Evolutionary conservation across 2,888 invertebrate species (phyloP), one percentile per base, ranked within the genome.

Genomic region (Graphium colonna): DNA sequence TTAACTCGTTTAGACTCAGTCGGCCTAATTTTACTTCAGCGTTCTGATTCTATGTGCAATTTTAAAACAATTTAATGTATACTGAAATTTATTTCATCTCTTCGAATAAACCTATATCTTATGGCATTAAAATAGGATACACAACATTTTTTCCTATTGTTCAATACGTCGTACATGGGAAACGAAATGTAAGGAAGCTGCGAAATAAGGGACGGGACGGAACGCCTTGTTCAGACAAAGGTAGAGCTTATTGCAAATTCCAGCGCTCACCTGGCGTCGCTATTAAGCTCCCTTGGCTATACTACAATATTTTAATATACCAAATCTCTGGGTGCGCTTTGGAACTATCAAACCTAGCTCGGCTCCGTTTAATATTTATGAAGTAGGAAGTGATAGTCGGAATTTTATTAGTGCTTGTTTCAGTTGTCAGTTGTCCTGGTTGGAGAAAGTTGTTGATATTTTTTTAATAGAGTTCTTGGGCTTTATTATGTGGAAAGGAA

Each of bases 241-340:
- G 82, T 79, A 69, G 69, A 70, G 80, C 79, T 86, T 88, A 88
- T 88, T 88, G 86, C 83, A 77, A 82, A 87, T 86, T 87, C 87
- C 82, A 66, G 57, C 70, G 77, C 73, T 79, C 82, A 83, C 82
- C 79, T 84, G 75, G 68, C 72, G 70, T 68, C 65, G 74, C 78
- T 81, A 78, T 81, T 82, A 79, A 78, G 77, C 75, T 68, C 67
- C 71, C 71, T 75, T 69, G 71, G 74, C 75, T 68, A 76, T 79
- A 77, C 75, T 67, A 59, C 64, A 63, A 65, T 67, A 64, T 68
- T 66, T 65, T 67, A 65, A 66, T 63, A 62, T 62, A 60, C 58
- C 45, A 55, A 55, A 55, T 55, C 54, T 46, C 40, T 8, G 26
- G 12, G 36, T 21, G 28, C 33, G 12, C 13, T 45, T 12, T 16